Conservation (phyloP, 1,140 invertebrate species). For the Drosophila baimaii region DNA sequence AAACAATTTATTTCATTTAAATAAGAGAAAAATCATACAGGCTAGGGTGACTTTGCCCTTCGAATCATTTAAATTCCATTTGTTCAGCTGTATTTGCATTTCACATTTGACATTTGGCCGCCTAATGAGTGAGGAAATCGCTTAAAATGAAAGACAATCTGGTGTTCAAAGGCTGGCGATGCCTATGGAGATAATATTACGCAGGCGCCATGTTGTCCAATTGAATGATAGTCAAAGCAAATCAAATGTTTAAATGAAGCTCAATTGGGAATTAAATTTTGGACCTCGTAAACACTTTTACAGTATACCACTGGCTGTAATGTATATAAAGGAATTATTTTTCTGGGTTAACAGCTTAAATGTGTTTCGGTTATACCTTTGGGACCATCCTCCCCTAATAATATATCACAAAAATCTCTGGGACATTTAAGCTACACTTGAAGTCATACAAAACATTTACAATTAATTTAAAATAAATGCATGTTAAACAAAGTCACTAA, state of each 20-base stretch:
- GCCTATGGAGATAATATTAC: conserved; percentile 4
- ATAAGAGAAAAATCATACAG: neutral
- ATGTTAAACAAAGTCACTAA: too few relatives aligned
- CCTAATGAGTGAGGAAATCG: conserved; percentile 33
- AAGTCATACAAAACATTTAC: too few relatives aligned
- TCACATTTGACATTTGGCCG: conserved; percentile 41
- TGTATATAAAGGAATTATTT: too few relatives aligned
- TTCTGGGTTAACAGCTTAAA: too few relatives aligned
- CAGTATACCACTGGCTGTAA: too few relatives aligned
- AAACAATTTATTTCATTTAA: too few relatives aligned
- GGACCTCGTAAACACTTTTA: too few relatives aligned
- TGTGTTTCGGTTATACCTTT: too few relatives aligned
- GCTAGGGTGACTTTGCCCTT: neutral
- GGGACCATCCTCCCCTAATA: too few relatives aligned
- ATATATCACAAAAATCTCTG: too few relatives aligned
- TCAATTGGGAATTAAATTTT: neutral
- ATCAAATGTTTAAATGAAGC: neutral
- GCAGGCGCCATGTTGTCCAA: conserved; percentile 20
- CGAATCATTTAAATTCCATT: conserved; percentile 15
- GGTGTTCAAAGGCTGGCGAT: conserved; percentile 2
- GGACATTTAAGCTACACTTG: too few relatives aligned
- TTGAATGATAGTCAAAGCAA: neutral
- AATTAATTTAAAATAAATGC: too few relatives aligned
- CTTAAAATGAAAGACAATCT: conserved; percentile 68
- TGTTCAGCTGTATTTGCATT: conserved; percentile 64